Conservation (phyloP, 2,113 vertebrate species). For the Prinia subflava region DNA sequence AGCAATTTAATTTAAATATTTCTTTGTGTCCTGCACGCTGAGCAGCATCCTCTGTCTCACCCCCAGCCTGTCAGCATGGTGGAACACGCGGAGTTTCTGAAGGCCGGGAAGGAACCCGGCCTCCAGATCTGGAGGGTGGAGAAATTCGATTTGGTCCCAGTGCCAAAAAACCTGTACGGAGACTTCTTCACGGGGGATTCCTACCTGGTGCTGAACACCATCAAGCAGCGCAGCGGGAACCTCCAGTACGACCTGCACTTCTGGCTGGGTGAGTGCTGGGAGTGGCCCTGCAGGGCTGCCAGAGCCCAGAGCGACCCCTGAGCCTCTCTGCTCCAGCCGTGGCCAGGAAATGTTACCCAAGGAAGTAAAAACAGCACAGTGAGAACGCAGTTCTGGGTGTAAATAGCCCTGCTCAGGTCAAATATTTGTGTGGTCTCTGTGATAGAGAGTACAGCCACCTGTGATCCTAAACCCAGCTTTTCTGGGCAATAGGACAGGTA, state of each 20-base stretch:
- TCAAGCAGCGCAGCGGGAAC: slow-evolving; percentile 85
- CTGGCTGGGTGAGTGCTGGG: slow-evolving; percentile 86
- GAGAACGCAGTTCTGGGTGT: neutral
- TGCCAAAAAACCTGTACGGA: slow-evolving; percentile 88
- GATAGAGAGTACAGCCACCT: neutral
- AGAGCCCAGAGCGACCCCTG: neutral
- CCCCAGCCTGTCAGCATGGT: slow-evolving; percentile 83
- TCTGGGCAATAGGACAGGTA: neutral
- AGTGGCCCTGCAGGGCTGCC: neutral
- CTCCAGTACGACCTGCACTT: slow-evolving; percentile 96
- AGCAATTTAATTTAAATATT: neutral
- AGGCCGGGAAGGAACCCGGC: slow-evolving; percentile 86
- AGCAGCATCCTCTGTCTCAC: neutral
- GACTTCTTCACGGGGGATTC: slow-evolving; percentile 94
- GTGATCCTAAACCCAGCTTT: neutral
- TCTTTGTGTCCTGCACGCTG: neutral
- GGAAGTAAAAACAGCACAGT: neutral
- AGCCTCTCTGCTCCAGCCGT: neutral
- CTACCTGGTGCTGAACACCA: slow-evolving; percentile 92
- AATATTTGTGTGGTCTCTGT: neutral
- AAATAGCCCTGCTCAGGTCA: neutral
- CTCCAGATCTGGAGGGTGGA: slow-evolving; percentile 98
- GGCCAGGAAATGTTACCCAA: neutral
- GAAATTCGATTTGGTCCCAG: slow-evolving; percentile 91
- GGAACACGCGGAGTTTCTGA: slow-evolving; percentile 88